A percentile compares a stretch with the other conserved stretches of the same genome.
These are phyloP conservation scores for Grantiella picta DNA, from an alignment of 2,113 vertebrate species.

Conservation along the genomic window DNA sequence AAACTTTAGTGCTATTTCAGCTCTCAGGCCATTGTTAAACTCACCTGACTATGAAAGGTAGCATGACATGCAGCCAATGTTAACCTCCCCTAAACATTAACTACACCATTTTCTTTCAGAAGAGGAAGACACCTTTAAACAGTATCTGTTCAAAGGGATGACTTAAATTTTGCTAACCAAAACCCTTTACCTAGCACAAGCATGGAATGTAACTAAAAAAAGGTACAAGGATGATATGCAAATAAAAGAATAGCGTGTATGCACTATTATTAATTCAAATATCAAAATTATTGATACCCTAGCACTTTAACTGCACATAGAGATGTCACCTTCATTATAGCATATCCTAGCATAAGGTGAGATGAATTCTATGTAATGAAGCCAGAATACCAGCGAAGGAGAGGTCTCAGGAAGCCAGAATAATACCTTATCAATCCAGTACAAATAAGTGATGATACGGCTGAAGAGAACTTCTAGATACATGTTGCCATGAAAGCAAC, in stretches of 20 bases:
- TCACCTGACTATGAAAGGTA: not conserved
- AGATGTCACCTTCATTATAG: not conserved
- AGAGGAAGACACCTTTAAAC: not conserved
- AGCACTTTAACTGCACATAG: not conserved
- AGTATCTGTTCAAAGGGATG: not conserved
- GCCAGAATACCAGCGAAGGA: not conserved
- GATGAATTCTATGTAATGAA: not conserved
- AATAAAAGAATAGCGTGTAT: not conserved
- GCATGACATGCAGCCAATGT: rapidly evolving
- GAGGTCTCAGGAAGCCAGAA: not conserved
- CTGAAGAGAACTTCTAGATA: not conserved
- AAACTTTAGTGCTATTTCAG: not conserved
- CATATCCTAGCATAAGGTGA: not conserved
- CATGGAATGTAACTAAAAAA: not conserved
- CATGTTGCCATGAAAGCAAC: not conserved
- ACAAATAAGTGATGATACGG: not conserved
- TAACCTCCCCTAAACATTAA: not conserved
- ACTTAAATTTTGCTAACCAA: not conserved
- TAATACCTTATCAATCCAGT: not conserved
- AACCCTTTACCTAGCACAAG: not conserved
- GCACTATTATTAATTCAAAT: not conserved
- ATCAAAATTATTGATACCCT: not conserved
- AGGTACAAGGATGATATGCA: not conserved
- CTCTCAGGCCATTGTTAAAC: not conserved
- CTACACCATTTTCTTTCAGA: not conserved